These are phyloP conservation scores for Solea solea DNA, from an alignment of 2,113 vertebrate genomes.

Conservation along the genomic window DNA sequence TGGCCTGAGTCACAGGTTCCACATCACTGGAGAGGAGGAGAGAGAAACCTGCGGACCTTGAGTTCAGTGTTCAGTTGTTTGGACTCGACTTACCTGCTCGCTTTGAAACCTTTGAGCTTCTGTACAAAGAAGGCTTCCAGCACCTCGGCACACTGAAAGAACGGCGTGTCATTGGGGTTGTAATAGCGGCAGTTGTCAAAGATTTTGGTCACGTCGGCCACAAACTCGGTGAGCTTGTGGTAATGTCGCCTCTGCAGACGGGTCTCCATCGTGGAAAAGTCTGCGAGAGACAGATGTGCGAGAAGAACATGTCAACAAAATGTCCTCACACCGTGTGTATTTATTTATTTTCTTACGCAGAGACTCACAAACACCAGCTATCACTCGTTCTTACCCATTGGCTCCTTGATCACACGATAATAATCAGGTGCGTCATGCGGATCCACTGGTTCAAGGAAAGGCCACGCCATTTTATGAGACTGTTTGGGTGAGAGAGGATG, in stretches of 20 bases:
- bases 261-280: slow-evolving; percentile 97
- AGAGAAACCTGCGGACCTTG: neutral
- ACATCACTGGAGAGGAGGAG: neutral
- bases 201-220: slow-evolving; percentile 99
- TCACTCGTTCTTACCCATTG: slow-evolving; percentile 89
- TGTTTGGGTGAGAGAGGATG: slow-evolving; percentile 49
- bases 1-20: neutral
- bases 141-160: slow-evolving; percentile 97
- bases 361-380: neutral
- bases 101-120: slow-evolving; percentile 99
- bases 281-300: slow-evolving; percentile 64
- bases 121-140: slow-evolving; percentile 99
- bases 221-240: slow-evolving; percentile 97
- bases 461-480: slow-evolving; percentile 99
- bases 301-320: neutral
- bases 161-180: slow-evolving; percentile 98
- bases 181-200: slow-evolving; percentile 99
- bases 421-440: slow-evolving; percentile 98
- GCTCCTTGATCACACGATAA: slow-evolving; percentile 97
- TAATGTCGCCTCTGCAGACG: slow-evolving; percentile 93
- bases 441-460: slow-evolving; percentile 96
- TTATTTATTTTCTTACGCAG: neutral
- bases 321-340: no score
- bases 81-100: slow-evolving; percentile 89
- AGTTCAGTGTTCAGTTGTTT: neutral